Percentiles rank a stretch among this genome's conserved stretches.
Evolutionary conservation across 2,797 vertebrate species (phyloP).

Genomic region (Micropoecilia bifurca): DNA sequence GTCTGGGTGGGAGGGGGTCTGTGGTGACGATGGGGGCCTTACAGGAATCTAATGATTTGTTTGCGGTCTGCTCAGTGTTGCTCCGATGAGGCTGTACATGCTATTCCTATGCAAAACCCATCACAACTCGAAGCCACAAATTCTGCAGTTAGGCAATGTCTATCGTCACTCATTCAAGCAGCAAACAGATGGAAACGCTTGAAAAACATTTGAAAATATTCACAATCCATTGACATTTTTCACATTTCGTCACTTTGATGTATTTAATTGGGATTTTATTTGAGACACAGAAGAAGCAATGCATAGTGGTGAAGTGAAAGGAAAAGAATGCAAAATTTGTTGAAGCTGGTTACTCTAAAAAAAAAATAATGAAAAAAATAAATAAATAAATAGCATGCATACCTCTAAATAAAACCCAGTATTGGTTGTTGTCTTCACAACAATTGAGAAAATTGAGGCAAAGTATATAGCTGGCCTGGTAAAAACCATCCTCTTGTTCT

Average conservation of each 20-base stretch:
- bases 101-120: slow-evolving; percentile 43
- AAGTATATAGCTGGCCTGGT: neutral
- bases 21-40: slow-evolving; percentile 17
- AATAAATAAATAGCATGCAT: no score
- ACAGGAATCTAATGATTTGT: slow-evolving; percentile 54
- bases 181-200: slow-evolving; percentile 32
- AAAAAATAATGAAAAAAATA: neutral
- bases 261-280: neutral
- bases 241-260: neutral
- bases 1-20: slow-evolving; percentile 41
- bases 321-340: neutral
- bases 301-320: neutral
- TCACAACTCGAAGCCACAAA: slow-evolving; percentile 44
- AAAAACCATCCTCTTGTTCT: neutral
- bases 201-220: slow-evolving; percentile 14
- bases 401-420: neutral
- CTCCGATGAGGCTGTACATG: slow-evolving; percentile 43
- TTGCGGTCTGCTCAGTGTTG: slow-evolving; percentile 43
- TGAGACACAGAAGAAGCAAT: neutral
- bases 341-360: neutral
- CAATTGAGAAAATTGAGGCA: neutral
- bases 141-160: slow-evolving; percentile 43
- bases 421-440: neutral
- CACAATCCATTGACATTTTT: neutral
- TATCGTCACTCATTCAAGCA: slow-evolving; percentile 29